phyloP scores from a whole-genome alignment of 2,113 vertebrate species.

The Antigone vipio region DNA sequence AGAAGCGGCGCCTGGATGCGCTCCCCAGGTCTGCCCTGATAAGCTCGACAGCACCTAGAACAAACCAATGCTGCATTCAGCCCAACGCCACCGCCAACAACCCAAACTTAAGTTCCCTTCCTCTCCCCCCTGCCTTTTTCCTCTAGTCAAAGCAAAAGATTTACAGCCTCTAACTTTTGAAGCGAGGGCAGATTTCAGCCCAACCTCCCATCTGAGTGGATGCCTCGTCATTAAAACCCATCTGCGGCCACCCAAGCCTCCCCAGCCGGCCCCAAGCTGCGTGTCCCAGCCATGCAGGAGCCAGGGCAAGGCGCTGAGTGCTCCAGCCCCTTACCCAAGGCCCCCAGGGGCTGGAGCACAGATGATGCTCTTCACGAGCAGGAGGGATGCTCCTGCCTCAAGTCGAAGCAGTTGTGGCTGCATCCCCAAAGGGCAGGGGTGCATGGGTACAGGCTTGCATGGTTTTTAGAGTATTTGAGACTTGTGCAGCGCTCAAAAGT shows the following conservation, averaged over 20 bases:
- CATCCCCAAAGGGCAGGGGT: background rate
- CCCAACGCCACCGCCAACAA: fast-evolving
- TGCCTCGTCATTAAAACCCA: background rate
- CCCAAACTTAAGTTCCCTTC: background rate
- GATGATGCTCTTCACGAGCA: background rate
- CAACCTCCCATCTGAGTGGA: background rate
- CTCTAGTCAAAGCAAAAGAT: background rate
- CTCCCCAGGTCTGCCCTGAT: background rate
- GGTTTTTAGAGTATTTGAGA: background rate
- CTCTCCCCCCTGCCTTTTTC: background rate
- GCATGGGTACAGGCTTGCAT: fast-evolving
- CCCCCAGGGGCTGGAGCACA: background rate
- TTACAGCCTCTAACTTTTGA: background rate
- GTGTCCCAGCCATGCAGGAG: background rate
- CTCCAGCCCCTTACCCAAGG: background rate
- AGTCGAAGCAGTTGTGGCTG: background rate
- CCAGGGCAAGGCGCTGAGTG: background rate
- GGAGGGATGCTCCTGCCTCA: background rate
- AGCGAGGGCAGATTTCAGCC: background rate
- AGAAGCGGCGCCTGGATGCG: background rate
- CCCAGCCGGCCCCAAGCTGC: background rate
- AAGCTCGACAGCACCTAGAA: background rate
- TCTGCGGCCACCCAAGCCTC: background rate
- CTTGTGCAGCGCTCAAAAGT: background rate
- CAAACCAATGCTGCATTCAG: background rate